A percentile compares a stretch with the other conserved stretches of the same genome.
Evolutionary conservation across 2,797 vertebrate genomes (phyloP).

Genomic region (Erpetoichthys calabaricus): DNA sequence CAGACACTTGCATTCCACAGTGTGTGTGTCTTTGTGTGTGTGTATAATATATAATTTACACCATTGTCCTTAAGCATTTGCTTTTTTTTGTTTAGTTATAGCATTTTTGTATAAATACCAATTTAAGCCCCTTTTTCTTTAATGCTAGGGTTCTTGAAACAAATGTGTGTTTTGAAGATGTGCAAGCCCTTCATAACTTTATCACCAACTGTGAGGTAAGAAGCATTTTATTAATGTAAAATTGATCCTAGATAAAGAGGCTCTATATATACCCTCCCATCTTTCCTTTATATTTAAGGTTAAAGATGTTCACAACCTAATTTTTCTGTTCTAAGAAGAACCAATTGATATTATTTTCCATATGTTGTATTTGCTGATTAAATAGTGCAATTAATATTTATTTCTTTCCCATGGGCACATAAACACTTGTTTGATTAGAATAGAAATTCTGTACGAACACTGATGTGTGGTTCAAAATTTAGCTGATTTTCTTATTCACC

Average conservation of each 20-base stretch:
- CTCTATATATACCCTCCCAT: no score
- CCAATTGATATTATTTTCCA: no score
- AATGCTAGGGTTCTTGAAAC: slow-evolving; percentile 52
- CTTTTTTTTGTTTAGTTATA: slow-evolving; percentile 8
- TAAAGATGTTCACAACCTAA: not conserved
- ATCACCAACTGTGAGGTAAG: slow-evolving; percentile 52
- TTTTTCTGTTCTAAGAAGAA: not conserved
- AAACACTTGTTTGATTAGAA: no score
- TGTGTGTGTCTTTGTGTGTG: no score
- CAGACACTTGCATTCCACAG: no score
- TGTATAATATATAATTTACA: no score
- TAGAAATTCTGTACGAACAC: no score
- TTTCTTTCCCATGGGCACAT: no score
- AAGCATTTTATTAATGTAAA: slow-evolving; percentile 3
- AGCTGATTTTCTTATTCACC: no score
- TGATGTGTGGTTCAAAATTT: no score
- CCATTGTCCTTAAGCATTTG: not conserved
- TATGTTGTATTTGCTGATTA: no score
- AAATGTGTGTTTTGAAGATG: slow-evolving; percentile 47
- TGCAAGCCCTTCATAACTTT: slow-evolving; percentile 52
- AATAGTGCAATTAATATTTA: no score
- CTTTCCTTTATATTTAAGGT: not conserved
- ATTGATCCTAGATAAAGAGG: not conserved
- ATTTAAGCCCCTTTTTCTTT: slow-evolving; percentile 1
- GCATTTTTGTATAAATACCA: not conserved